These are phyloP conservation scores for Macheiramphus alcinus DNA, from an alignment of 2,113 vertebrate genomes.

Conservation along the genomic window DNA sequence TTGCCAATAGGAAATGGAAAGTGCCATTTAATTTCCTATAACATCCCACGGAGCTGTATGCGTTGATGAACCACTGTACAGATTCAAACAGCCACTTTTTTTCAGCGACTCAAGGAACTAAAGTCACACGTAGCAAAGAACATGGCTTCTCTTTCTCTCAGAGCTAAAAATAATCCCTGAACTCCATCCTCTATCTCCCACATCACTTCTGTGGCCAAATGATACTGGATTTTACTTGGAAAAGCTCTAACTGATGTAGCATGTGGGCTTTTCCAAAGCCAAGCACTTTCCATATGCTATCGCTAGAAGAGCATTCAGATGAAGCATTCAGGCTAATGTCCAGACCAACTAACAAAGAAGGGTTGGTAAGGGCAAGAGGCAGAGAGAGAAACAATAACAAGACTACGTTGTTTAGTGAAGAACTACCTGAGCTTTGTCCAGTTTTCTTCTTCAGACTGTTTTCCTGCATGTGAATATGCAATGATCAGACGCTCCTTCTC, in stretches of 20 bases:
- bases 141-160: not conserved
- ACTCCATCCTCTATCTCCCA: not conserved
- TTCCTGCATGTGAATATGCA: not conserved
- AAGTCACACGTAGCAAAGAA: not conserved
- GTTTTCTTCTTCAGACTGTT: not conserved
- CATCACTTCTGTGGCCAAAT: accelerated
- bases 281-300: not conserved
- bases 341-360: not conserved
- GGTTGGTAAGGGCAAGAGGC: not conserved
- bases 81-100: not conserved
- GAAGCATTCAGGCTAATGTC: not conserved
- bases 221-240: not conserved
- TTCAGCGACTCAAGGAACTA: not conserved
- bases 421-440: not conserved
- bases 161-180: not conserved
- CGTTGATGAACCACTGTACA: not conserved
- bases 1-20: not conserved
- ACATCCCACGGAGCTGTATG: not conserved
- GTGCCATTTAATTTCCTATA: not conserved
- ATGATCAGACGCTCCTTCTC: not conserved
- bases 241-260: not conserved
- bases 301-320: not conserved
- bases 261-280: not conserved
- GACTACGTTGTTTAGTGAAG: not conserved
- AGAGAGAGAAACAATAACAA: not conserved